Base-by-base conservation (phyloP, 2,888 invertebrate species). In the Hirtodrosophila alboralis region DNA sequence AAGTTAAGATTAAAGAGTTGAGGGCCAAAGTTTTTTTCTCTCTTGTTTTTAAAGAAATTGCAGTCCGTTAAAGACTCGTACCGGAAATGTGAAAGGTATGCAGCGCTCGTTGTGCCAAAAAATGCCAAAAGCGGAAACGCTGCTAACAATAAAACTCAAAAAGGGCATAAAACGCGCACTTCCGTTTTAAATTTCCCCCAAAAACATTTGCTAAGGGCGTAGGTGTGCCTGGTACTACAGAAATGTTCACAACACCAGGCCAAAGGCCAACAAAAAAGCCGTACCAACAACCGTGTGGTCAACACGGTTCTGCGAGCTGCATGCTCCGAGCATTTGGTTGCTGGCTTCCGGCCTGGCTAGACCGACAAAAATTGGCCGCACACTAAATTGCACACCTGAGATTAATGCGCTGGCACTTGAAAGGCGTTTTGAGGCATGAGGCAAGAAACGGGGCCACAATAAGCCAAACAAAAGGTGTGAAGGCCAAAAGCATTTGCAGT, bases 351-450 rank as follows among this genome's bases (percentile, higher is more conserved):
- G 58, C 58, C 57, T 59, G 81, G 69, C 65, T 60, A 66, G 70
- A 68, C 68, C 68, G 70, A 75, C 67, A 71, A 67, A 86, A 84
- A 86, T 81, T 85, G 76, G 83, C 83, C 79, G 68, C 86, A 86
- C 78, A 80, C 72, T 74, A 86, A 84, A 84, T 84, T 84, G 84
- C 81, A 84, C 84, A 84, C 85, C 79, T 78, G 86, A 70, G 85
- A 86, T 86, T 81, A 84, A 81, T 84, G 81, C 73, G 77, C 64
- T 51, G 74, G 63, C 75, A 71, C 71, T 81, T 80, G 84, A 67
- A 79, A 72, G 62, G 67, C 67, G 40, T 57, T 61, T 68, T 49
- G 61, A 61, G 45, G 43, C 43, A 58, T 40, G 28, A 36, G 23
- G 13, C 34, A 21, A n/a, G n/a, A n/a, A 30, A 23, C 23, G 14